Conservation (phyloP, 35 echinoderm and acorn worm genomes). For the Anneissia japonica region DNA sequence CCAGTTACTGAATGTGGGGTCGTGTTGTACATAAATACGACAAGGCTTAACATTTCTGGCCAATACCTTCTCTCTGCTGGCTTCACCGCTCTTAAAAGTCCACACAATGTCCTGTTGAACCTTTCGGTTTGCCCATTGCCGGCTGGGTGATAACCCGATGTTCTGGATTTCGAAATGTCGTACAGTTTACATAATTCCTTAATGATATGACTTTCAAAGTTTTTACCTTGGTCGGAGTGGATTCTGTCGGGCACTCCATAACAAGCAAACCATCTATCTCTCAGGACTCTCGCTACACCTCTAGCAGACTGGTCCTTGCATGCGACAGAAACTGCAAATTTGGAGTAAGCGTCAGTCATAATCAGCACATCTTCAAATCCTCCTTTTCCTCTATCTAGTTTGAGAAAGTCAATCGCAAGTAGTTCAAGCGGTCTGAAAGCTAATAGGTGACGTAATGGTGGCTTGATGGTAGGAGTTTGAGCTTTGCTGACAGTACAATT, state of each 20-base stretch:
- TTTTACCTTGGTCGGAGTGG: not conserved
- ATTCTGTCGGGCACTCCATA: not conserved
- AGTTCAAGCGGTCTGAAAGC: not conserved
- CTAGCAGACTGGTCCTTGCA: not conserved
- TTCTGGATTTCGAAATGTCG: not conserved
- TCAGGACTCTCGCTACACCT: not conserved
- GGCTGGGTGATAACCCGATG: not conserved
- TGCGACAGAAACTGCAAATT: not conserved
- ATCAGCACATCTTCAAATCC: not conserved
- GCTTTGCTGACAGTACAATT: not conserved
- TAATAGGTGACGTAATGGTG: not conserved
- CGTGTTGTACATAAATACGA: constrained; percentile 21
- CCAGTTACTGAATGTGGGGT: constrained; percentile 25
- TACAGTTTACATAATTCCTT: not conserved
- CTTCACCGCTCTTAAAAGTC: no score
- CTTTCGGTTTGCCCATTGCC: not conserved
- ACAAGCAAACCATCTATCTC: not conserved
- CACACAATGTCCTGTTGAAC: not conserved
- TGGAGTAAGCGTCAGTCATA: not conserved
- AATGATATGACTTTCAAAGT: not conserved
- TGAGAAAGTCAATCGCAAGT: not conserved
- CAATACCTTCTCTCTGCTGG: no score
- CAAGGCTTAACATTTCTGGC: no score
- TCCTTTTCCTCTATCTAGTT: not conserved
- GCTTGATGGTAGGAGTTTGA: not conserved